These are phyloP conservation scores for Epicauta chinensis DNA, from an alignment of 1,140 invertebrate genomes.

Conservation along the genomic window DNA sequence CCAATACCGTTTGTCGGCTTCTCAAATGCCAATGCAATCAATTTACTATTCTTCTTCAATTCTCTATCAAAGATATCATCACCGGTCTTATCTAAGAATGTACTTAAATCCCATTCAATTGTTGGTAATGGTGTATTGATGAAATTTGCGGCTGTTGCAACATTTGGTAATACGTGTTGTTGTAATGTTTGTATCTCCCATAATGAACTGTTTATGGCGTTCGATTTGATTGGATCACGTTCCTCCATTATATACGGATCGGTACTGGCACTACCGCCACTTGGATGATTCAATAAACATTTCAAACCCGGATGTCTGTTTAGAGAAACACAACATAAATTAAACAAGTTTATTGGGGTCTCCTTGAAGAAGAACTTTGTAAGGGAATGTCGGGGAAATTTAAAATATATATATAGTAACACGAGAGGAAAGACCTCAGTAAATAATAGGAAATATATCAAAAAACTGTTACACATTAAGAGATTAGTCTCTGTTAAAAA, in stretches of 20 bases:
- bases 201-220: slow-evolving; percentile 78
- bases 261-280: slow-evolving; percentile 47
- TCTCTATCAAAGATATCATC: slow-evolving; percentile 57
- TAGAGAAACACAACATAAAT: no score
- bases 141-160: slow-evolving; percentile 62
- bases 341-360: no score
- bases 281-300: slow-evolving; percentile 60
- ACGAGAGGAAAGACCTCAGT: no score
- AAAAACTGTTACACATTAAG: no score
- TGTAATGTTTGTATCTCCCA: slow-evolving; percentile 84
- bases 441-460: no score
- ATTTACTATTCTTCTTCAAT: slow-evolving; percentile 53
- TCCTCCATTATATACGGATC: slow-evolving; percentile 84
- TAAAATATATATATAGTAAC: no score
- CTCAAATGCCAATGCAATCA: slow-evolving; percentile 58
- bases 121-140: slow-evolving; percentile 58
- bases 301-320: slow-evolving; percentile 73
- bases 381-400: no score
- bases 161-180: slow-evolving; percentile 65
- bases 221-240: slow-evolving; percentile 66
- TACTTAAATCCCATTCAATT: slow-evolving; percentile 60
- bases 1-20: slow-evolving; percentile 46
- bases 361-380: no score
- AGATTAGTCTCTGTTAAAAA: no score
- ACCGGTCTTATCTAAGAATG: slow-evolving; percentile 35